These are phyloP conservation scores for Esox lucius DNA, from an alignment of 2,797 vertebrate genomes.

Conservation along the genomic window DNA sequence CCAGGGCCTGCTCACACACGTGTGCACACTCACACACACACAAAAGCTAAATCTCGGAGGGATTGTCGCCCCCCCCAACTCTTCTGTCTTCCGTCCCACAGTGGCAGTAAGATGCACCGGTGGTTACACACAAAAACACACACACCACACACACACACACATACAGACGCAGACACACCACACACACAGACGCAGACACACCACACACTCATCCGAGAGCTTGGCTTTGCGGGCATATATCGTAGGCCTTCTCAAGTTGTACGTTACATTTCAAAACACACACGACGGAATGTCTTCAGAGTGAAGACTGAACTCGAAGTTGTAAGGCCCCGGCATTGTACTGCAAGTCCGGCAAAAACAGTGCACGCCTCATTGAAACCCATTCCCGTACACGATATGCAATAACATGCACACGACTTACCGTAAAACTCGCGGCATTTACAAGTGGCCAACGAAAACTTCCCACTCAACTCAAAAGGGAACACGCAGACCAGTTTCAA, in stretches of 20 bases:
- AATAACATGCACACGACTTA: slow-evolving; percentile 29
- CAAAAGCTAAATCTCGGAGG: slow-evolving; percentile 55
- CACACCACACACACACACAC: slow-evolving; percentile 13
- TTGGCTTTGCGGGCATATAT: background rate
- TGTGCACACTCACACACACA: slow-evolving; percentile 19
- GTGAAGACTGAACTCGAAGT: slow-evolving; percentile 39
- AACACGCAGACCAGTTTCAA: slow-evolving; percentile 45
- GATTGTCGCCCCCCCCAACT: slow-evolving; percentile 57
- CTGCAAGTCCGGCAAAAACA: slow-evolving; percentile 8
- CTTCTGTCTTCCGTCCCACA: slow-evolving; percentile 52
- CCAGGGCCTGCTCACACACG: slow-evolving; percentile 34
- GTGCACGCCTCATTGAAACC: slow-evolving; percentile 32
- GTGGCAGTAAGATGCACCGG: slow-evolving; percentile 14
- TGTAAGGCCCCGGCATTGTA: slow-evolving; percentile 28
- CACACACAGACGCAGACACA: slow-evolving; percentile 7
- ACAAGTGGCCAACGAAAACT: slow-evolving; percentile 38
- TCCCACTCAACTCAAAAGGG: slow-evolving; percentile 57
- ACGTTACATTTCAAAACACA: slow-evolving; percentile 50
- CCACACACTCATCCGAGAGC: background rate
- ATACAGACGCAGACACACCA: slow-evolving; percentile 13
- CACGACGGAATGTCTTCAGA: slow-evolving; percentile 46
- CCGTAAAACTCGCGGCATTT: slow-evolving; percentile 44
- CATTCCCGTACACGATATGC: slow-evolving; percentile 29
- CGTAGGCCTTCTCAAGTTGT: slow-evolving; percentile 36
- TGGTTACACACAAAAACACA: slow-evolving; percentile 26